phyloP scores from a whole-genome alignment of 2,888 invertebrate genomes.

The Oscheius sp. region DNA sequence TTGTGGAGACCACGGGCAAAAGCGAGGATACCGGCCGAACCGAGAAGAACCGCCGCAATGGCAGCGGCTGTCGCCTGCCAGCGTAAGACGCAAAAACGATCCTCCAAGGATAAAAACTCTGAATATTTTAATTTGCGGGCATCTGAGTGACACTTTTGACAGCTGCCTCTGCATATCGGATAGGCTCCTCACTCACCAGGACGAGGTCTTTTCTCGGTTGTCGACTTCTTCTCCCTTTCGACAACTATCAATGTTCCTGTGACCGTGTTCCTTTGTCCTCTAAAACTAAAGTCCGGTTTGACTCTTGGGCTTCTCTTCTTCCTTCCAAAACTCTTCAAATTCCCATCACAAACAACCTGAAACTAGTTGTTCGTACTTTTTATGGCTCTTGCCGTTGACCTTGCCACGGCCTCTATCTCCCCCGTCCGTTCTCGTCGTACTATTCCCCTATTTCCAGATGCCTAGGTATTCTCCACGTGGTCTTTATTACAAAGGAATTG shows the following conservation, averaged over 20 bases:
- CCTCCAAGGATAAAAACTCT: slow-evolving; percentile 22
- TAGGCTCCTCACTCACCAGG: slow-evolving; percentile 20
- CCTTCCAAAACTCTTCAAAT: slow-evolving; percentile 20
- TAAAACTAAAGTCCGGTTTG: slow-evolving; percentile 22
- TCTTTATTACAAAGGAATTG: slow-evolving; percentile 50
- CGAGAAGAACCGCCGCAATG: slow-evolving; percentile 2
- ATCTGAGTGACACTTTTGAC: neutral
- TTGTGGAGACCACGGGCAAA: slow-evolving; percentile 21
- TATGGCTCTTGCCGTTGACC: slow-evolving; percentile 22
- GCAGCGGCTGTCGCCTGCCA: slow-evolving; percentile 29
- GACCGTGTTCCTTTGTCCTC: slow-evolving; percentile 10
- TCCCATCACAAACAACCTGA: slow-evolving; percentile 27
- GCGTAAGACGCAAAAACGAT: slow-evolving; percentile 16
- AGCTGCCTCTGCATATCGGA: neutral
- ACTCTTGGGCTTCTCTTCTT: slow-evolving; percentile 16
- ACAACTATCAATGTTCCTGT: slow-evolving; percentile 21
- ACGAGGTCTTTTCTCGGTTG: slow-evolving; percentile 16
- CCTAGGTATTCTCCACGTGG: slow-evolving; percentile 23
- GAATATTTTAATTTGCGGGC: neutral
- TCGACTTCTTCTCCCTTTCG: slow-evolving; percentile 10
- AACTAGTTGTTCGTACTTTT: slow-evolving; percentile 8
- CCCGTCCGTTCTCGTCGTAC: neutral
- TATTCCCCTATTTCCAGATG: slow-evolving; percentile 4
- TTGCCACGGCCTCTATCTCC: neutral
- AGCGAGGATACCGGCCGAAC: slow-evolving; percentile 2